Evolutionary conservation across 2,888 invertebrate species (phyloP).

Genomic region (Drosophila atroscutellata): DNA sequence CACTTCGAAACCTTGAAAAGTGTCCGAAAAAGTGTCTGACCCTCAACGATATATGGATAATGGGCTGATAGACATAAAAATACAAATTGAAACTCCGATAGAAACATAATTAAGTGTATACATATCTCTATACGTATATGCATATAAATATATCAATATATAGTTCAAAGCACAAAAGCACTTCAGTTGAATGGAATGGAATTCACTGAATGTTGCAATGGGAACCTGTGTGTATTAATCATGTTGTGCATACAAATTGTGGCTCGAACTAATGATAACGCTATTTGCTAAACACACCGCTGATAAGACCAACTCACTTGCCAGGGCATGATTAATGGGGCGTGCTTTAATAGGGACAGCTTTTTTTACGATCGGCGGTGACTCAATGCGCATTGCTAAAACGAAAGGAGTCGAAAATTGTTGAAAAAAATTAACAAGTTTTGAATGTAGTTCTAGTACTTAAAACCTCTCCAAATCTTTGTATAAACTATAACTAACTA

Average conservation of each 20-base stretch:
- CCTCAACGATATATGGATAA: background rate
- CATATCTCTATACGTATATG: background rate
- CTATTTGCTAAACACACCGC: slow-evolving; percentile 69
- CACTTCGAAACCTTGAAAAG: slow-evolving; percentile 17
- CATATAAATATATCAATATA: background rate
- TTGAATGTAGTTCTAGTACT: background rate
- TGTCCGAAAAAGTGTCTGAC: slow-evolving; percentile 14
- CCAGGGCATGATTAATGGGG: slow-evolving; percentile 45
- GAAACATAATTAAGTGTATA: background rate
- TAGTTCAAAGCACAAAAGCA: background rate
- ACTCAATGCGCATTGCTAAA: slow-evolving; percentile 33
- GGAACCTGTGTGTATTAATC: slow-evolving; percentile 60
- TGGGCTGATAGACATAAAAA: slow-evolving; percentile 4
- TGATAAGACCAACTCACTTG: slow-evolving; percentile 60
- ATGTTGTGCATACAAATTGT: slow-evolving; percentile 39
- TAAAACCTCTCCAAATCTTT: background rate
- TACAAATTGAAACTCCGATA: background rate
- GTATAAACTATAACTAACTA: background rate
- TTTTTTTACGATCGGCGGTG: slow-evolving; percentile 26
- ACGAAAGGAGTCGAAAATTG: background rate
- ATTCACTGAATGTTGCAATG: slow-evolving; percentile 60
- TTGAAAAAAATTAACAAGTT: background rate
- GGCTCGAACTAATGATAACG: slow-evolving; percentile 56
- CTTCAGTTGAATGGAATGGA: background rate
- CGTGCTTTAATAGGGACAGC: slow-evolving; percentile 10